A percentile compares a stretch with the other conserved stretches of the same genome.
Conservation (phyloP, 2,113 vertebrate genomes). For the Mirounga angustirostris region DNA sequence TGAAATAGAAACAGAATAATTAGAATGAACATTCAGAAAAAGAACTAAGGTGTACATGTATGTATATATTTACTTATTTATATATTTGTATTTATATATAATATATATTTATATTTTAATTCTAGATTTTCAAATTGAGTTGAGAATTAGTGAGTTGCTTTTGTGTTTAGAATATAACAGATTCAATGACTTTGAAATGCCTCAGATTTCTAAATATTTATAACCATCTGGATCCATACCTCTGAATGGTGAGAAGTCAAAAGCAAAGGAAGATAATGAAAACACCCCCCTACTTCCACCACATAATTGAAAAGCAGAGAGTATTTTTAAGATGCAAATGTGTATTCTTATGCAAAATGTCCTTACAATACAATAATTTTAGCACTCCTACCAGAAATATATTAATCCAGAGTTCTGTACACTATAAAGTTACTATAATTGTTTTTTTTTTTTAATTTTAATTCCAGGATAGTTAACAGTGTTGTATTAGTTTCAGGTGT, state of each 20-base stretch:
- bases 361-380: not conserved
- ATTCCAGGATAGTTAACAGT: not conserved
- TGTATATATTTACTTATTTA: not conserved
- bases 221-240: conserved; percentile 71
- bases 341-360: not conserved
- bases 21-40: not conserved
- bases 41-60: not conserved
- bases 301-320: not conserved
- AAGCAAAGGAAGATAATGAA: conserved; percentile 56
- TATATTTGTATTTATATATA: not conserved
- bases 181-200: conserved; percentile 68
- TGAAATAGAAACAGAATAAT: not conserved
- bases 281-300: not conserved
- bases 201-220: conserved; percentile 78
- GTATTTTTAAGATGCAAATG: not conserved
- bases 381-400: not conserved
- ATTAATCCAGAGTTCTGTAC: not conserved
- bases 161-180: conserved; percentile 63
- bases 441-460: not conserved
- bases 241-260: conserved; percentile 54
- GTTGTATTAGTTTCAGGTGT: not conserved
- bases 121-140: conserved; percentile 22
- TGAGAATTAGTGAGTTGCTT: conserved; percentile 50
- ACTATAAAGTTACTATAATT: not conserved
- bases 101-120: not conserved